Conservation (phyloP, 2,888 invertebrate species). For the Drosophila fulvimacula region DNA sequence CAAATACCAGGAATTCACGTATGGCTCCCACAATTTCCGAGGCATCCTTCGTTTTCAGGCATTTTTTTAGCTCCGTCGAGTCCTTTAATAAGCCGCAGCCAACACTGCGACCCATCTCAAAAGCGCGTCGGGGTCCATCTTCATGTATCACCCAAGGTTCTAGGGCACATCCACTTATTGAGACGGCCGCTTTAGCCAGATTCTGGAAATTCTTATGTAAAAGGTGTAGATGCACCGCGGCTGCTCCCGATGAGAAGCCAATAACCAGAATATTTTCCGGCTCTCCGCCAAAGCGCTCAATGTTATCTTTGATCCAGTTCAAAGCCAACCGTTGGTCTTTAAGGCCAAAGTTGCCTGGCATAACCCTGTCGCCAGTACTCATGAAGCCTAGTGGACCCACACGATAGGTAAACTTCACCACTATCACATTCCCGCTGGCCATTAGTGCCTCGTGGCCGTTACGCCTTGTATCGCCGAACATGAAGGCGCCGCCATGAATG, state of each 20-base stretch:
- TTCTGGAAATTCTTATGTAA: constrained; percentile 85
- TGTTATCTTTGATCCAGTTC: constrained; percentile 51
- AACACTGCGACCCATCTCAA: constrained; percentile 87
- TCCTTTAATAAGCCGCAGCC: constrained; percentile 87
- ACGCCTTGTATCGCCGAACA: constrained; percentile 86
- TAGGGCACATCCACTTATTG: constrained; percentile 89
- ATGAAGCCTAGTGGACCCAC: constrained; percentile 91
- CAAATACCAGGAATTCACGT: constrained; percentile 84
- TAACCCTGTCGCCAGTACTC: constrained; percentile 89
- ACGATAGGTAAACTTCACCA: constrained; percentile 90
- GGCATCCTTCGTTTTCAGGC: constrained; percentile 28
- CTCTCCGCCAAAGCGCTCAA: constrained; percentile 83
- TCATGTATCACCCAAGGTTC: constrained; percentile 87
- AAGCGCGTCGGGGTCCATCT: constrained; percentile 87
- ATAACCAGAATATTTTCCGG: constrained; percentile 88
- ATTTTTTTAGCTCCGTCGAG: constrained; percentile 86
- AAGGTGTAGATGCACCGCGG: constrained; percentile 90
- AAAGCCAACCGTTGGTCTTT: constrained; percentile 60
- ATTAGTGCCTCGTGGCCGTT: constrained; percentile 87
- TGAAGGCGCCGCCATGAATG: constrained; percentile 90
- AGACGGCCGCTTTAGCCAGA: constrained; percentile 75
- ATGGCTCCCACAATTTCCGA: constrained; percentile 31
- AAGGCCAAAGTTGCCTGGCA: constrained; percentile 84
- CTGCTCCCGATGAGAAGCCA: constrained; percentile 91
- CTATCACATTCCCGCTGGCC: constrained; percentile 87